phyloP scores from a whole-genome alignment of 2,888 invertebrate species.

The Mesoligia furuncula region DNA sequence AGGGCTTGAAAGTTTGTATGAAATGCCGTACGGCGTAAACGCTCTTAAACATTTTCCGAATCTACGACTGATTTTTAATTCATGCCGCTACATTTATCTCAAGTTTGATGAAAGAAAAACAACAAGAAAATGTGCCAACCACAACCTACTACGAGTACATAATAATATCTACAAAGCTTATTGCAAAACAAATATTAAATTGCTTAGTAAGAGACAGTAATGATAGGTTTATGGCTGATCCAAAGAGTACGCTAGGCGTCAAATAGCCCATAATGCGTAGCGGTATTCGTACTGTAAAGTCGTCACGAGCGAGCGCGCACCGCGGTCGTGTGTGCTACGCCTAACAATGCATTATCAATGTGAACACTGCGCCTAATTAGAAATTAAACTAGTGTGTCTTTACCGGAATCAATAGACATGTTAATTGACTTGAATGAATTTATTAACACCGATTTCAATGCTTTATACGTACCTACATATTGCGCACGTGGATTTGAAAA shows the following conservation, averaged over 20 bases:
- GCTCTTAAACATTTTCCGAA: not conserved
- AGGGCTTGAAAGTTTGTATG: too few relatives aligned
- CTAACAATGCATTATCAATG: constrained; percentile 46
- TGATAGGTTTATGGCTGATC: constrained; percentile 47
- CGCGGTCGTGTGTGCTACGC: constrained; percentile 64
- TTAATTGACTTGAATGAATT: constrained; percentile 23
- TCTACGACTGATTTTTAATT: not conserved
- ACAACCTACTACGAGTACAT: constrained; percentile 2
- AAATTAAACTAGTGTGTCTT: constrained; percentile 39
- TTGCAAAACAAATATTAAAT: constrained; percentile 46
- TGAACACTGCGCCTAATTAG: constrained; percentile 44
- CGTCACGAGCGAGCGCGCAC: constrained; percentile 75
- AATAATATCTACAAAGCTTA: constrained; percentile 5
- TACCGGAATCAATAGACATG: constrained; percentile 23
- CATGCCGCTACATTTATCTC: not conserved
- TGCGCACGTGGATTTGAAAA: not conserved
- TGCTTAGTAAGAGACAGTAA: constrained; percentile 39
- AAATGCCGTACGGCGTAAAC: too few relatives aligned
- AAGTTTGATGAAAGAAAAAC: not conserved
- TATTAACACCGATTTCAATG: constrained; percentile 18
- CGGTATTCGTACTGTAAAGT: constrained; percentile 77
- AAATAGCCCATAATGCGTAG: constrained; percentile 74
- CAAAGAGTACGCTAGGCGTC: constrained; percentile 61
- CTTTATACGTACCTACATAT: not conserved
- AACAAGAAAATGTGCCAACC: constrained; percentile 9